These are phyloP conservation scores for Cephus runcator DNA, from an alignment of 2,888 invertebrate species.

Conservation along the genomic window DNA sequence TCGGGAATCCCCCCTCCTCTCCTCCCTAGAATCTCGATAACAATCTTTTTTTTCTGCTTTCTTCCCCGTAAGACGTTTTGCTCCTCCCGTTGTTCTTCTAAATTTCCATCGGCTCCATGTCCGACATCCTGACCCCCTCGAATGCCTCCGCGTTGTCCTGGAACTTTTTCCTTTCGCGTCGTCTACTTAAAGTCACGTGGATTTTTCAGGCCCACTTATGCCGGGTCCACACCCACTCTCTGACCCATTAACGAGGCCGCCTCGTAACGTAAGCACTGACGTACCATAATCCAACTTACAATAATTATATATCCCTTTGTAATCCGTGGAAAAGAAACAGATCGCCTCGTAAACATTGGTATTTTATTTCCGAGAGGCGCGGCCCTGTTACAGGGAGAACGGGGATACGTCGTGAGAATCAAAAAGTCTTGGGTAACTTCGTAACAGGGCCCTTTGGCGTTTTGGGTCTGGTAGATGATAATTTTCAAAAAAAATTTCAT, in stretches of 20 bases:
- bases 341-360: conserved; percentile 50
- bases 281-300: conserved; percentile 2
- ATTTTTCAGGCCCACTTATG: background rate
- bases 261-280: conserved; percentile 2
- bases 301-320: conserved; percentile 6
- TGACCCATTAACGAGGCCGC: conserved; percentile 27
- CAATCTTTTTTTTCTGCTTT: background rate
- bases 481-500: background rate
- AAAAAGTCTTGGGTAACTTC: background rate
- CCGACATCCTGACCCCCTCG: background rate
- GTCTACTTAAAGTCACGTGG: background rate
- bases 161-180: background rate
- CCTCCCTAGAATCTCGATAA: background rate
- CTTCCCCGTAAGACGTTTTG: background rate
- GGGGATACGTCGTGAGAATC: background rate
- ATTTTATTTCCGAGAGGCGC: conserved; percentile 46
- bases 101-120: conserved; percentile 5
- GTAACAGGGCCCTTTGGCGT: background rate
- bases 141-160: background rate
- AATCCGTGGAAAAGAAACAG: conserved; percentile 26
- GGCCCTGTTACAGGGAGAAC: conserved; percentile 7
- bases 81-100: background rate
- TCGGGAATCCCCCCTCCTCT: conserved; percentile 14
- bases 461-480: background rate
- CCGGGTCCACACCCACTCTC: conserved; percentile 2